Conservation (phyloP, 2,797 vertebrate genomes). For the Phrynocephalus guinanensis region DNA sequence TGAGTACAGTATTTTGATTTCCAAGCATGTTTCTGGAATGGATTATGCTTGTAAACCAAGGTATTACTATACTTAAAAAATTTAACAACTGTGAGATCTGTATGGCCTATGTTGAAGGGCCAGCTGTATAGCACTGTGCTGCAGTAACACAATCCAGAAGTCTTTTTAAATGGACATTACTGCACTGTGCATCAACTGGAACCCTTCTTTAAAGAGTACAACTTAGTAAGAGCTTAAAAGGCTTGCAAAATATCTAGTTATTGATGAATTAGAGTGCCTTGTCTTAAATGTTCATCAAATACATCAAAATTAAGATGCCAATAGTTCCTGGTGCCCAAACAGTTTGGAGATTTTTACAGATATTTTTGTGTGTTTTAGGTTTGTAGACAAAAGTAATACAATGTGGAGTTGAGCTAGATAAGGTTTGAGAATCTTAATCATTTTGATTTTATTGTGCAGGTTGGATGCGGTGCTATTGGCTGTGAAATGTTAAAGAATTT, state of each 20-base stretch:
- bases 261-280: not conserved
- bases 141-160: not conserved
- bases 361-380: not conserved
- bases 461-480: slow-evolving; percentile 97
- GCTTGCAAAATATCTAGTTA: not conserved
- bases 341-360: not conserved
- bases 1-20: too few species aligned
- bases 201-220: not conserved
- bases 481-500: slow-evolving; percentile 99
- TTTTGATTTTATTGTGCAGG: slow-evolving; percentile 75
- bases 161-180: not conserved
- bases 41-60: too few species aligned
- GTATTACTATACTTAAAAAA: not conserved
- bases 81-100: not conserved
- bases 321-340: not conserved
- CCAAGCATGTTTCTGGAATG: too few species aligned
- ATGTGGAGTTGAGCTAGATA: not conserved
- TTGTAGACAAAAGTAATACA: not conserved
- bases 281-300: not conserved
- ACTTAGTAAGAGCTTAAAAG: not conserved
- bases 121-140: not conserved
- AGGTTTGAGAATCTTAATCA: not conserved
- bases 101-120: not conserved
- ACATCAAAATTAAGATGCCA: too few species aligned
- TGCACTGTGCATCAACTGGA: not conserved